A percentile compares a stretch with the other conserved stretches of the same genome.
These are phyloP conservation scores for Campylomormyrus numenius DNA, from an alignment of 2,113 vertebrate genomes.

Conservation along the genomic window DNA sequence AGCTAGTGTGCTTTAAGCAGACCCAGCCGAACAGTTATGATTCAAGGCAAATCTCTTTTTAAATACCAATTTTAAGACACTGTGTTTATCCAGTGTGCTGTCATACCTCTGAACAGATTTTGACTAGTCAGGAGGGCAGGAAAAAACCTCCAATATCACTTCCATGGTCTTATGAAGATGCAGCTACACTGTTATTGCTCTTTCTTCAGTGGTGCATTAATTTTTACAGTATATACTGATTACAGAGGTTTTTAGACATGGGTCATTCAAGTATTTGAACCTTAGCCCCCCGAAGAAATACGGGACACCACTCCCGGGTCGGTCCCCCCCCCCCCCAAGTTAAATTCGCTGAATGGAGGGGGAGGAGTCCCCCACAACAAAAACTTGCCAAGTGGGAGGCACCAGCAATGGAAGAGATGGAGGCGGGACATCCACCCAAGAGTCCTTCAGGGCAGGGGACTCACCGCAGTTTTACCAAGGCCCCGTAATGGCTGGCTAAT, in stretches of 20 bases:
- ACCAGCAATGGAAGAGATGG: too few species aligned
- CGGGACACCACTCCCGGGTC: not conserved
- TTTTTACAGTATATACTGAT: not conserved
- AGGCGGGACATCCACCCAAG: not conserved
- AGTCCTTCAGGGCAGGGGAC: not conserved
- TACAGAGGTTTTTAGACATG: not conserved
- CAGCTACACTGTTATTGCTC: not conserved
- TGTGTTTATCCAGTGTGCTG: not conserved
- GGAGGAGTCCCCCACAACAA: too few species aligned
- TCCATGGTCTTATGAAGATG: not conserved
- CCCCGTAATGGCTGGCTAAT: not conserved
- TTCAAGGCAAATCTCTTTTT: not conserved
- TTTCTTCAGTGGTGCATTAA: not conserved
- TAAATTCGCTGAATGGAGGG: too few species aligned
- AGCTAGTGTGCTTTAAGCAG: not conserved
- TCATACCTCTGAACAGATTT: not conserved
- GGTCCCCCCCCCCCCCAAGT: too few species aligned
- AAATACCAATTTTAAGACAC: not conserved
- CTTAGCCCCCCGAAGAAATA: not conserved
- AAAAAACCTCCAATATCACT: not conserved
- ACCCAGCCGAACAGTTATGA: not conserved
- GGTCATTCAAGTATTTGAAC: not conserved
- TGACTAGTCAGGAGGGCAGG: not conserved
- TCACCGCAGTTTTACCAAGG: not conserved
- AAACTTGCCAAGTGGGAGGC: too few species aligned